phyloP scores from a whole-genome alignment of 2,888 invertebrate species.

The Deroplatys truncata region DNA sequence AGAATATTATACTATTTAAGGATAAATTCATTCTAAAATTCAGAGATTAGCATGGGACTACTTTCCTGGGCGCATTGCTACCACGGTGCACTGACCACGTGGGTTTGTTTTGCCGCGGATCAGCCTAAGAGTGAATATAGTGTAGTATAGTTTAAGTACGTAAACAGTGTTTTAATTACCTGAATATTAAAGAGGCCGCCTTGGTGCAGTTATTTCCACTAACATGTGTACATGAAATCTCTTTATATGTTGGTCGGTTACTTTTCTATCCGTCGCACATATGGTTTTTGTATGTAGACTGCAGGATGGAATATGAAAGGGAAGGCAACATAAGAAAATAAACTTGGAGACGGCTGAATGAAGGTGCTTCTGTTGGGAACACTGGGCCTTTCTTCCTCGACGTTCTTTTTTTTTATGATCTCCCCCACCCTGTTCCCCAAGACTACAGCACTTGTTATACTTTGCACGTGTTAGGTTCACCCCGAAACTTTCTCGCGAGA shows the following conservation, averaged over 20 bases:
- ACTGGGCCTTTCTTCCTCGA: neutral
- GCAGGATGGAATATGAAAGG: neutral
- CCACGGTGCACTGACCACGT: no score
- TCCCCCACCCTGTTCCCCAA: neutral
- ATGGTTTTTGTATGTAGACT: neutral
- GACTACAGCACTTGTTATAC: neutral
- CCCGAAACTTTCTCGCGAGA: neutral
- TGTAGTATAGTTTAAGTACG: no score
- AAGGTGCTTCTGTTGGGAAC: neutral
- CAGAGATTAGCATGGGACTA: no score
- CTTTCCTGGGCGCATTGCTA: no score
- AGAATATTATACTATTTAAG: no score
- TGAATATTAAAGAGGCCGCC: no score
- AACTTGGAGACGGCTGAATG: neutral
- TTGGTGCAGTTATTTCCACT: no score
- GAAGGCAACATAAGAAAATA: neutral
- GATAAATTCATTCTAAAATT: no score
- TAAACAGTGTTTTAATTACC: no score
- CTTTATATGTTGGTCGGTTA: neutral
- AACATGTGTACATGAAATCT: no score
- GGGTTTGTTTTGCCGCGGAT: no score
- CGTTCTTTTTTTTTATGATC: neutral
- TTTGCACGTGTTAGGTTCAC: neutral
- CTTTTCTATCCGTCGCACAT: neutral
- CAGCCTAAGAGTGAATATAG: no score